Conservation (phyloP, 2,797 vertebrate species). For the Ambastaia sidthimunki region DNA sequence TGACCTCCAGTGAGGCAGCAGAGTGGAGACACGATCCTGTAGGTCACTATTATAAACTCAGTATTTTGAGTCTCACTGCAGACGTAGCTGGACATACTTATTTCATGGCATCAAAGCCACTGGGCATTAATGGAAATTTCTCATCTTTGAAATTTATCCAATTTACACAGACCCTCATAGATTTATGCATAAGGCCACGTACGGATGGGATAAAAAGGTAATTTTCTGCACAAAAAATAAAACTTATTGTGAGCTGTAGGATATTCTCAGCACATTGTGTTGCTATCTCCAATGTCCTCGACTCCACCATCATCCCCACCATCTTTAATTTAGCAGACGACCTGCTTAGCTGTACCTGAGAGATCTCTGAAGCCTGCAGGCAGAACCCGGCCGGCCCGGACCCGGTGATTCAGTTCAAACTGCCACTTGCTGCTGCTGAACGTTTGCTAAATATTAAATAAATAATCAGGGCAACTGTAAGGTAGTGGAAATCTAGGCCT, state of each 20-base stretch:
- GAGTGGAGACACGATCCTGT: background rate
- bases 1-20: background rate
- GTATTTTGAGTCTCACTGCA: background rate
- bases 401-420: slow-evolving; percentile 10
- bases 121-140: slow-evolving; percentile 43
- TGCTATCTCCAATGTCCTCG: background rate
- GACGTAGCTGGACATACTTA: slow-evolving; percentile 23
- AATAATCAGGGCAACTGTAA: background rate
- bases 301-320: slow-evolving; percentile 12
- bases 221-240: slow-evolving; percentile 24
- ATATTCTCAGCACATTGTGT: slow-evolving; percentile 20
- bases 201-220: slow-evolving; percentile 20
- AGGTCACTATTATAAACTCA: slow-evolving; percentile 8
- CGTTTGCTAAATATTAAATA: slow-evolving; percentile 1
- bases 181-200: slow-evolving; percentile 3
- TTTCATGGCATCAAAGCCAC: slow-evolving; percentile 31
- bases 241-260: background rate
- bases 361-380: background rate
- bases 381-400: background rate
- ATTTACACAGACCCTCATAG: slow-evolving; percentile 24
- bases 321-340: slow-evolving; percentile 37
- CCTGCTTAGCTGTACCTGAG: background rate
- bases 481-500: background rate
- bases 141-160: slow-evolving; percentile 42
- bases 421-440: background rate